Evolutionary conservation across 1,140 invertebrate genomes (phyloP), one percentile per base, ranked within the genome.

Genomic region (Bombus breviceps): DNA sequence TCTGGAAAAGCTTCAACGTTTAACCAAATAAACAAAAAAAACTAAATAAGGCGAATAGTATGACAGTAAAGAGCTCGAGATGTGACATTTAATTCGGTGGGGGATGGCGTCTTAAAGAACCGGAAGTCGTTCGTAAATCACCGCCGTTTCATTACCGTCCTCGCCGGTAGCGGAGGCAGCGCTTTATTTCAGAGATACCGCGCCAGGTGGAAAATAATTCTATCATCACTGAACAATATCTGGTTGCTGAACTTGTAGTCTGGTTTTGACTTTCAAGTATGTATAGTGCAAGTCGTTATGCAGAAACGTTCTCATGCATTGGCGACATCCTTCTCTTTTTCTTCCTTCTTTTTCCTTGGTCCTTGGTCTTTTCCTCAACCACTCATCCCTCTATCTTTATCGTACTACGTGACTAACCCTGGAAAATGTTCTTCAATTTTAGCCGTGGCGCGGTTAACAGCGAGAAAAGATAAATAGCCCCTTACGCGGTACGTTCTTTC

Each of bases 401-500:
- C 88, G 86, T 81, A 73, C 83, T 87, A 88, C 85, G 86, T 89
- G 87, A 86, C 84, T 59, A 85, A 83, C 80, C 53, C 81, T 83
- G 47, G 82, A 79, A 91, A 91, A 86, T 87, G 90, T 88, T 85
- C 81, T 57, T 85, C 84, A 81, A 89, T 89, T 89, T 86, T 87
- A 66, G 57, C 59, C 66, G 6, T 5, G 73, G 59, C 83, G 68
- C 53, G 74, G 86, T 79, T 89, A 90, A 91, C 79, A 83, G 68
- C 78, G 69, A 57, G 83, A 80, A 86, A 90, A 92, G 87, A 91
- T 87, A 88, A 86, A 92, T 90, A 91, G 87, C 86, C 73, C 78
- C 18, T 76, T 79, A 77, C 81, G 57, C 43, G 53, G 68, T 47
- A 81, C 71, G 64, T 85, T 59, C 72, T 71, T 69, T 53, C 77